phyloP scores from a whole-genome alignment of 2,113 vertebrate genomes.

The Tor tambroides region DNA sequence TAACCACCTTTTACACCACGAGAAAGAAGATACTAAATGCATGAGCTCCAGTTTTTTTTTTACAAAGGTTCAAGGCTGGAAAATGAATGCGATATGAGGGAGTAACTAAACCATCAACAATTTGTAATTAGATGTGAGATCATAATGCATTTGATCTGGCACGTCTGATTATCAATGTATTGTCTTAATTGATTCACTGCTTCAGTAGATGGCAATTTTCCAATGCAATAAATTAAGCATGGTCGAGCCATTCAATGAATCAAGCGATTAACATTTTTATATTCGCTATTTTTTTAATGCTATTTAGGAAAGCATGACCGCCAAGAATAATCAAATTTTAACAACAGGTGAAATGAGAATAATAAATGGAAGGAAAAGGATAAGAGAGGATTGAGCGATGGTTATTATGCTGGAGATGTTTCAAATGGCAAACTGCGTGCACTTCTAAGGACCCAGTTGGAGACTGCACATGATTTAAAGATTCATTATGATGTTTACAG shows the following conservation, averaged over 20 bases:
- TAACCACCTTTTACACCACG: not conserved
- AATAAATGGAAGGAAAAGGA: not conserved
- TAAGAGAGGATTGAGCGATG: not conserved
- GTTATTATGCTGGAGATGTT: not conserved
- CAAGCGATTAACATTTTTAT: conserved; percentile 48
- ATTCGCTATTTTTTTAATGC: conserved; percentile 18
- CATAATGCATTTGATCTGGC: conserved; percentile 52
- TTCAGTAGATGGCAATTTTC: conserved; percentile 57
- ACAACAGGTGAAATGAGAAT: conserved; percentile 27
- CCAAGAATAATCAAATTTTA: conserved; percentile 26
- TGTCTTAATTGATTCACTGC: conserved; percentile 59
- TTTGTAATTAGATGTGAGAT: conserved; percentile 53
- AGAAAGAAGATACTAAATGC: not conserved
- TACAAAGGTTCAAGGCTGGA: conserved; percentile 23
- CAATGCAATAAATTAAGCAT: conserved; percentile 58
- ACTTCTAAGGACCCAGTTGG: not conserved
- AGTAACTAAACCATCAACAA: conserved; percentile 49
- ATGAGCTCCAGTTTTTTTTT: not conserved
- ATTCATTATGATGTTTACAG: conserved; percentile 36
- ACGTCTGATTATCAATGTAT: conserved; percentile 59
- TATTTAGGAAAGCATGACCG: conserved; percentile 20
- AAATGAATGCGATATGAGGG: conserved; percentile 27
- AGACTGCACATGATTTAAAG: conserved; percentile 15
- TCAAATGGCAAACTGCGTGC: not conserved
- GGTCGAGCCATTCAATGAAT: conserved; percentile 42